Base-by-base conservation (phyloP, 2,888 invertebrate genomes). In the Linnaemya vulpina region DNA sequence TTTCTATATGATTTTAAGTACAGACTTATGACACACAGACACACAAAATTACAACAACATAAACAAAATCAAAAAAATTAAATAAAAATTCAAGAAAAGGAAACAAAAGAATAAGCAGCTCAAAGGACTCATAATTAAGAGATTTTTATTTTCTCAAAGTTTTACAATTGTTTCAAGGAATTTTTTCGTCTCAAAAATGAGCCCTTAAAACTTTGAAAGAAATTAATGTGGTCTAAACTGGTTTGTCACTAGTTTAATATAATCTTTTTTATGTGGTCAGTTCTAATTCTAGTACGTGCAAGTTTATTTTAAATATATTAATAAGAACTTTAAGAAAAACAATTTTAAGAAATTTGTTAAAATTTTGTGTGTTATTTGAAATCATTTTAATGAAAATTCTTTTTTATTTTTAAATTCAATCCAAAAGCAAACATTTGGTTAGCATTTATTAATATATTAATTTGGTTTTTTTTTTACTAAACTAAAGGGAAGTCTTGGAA, bases 351-450 rank as follows among this genome's bases (percentile, higher is more conserved):
- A 38, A 67, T 9, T 82, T 82, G 82, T 82, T 85, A 82, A 82
- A 82, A 82, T 85, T 85, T 82, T 85, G 81, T 85, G 85, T 80
- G 83, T 81, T 87, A 79, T 63, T 73, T 63, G 55, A 40, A 70
- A 81, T 25, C 15, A 58, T 71, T 40, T 43, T 40, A 25, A 35
- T 51, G 15, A 55, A 38, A n/a, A n/a, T 22, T 17, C 13, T 58
- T 58, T 30, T 22, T 51, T 40, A 5, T 20, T 8, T 53, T 46
- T 53, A 38, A 62, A 17, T 43, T 60, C 76, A 77, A 76, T 67
- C 70, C 60, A 85, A 74, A 81, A 79, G 85, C 85, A 85, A 79
- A 60, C 38, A 70, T 77, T 71, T 65, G 51, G 71, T 85, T 85
- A 77, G 84, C 79, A 20, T 58, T 70, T 67, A 46, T 51, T 35